phyloP scores from a whole-genome alignment of 64 coral and sea anemone species.

The Montipora efflorescens region DNA sequence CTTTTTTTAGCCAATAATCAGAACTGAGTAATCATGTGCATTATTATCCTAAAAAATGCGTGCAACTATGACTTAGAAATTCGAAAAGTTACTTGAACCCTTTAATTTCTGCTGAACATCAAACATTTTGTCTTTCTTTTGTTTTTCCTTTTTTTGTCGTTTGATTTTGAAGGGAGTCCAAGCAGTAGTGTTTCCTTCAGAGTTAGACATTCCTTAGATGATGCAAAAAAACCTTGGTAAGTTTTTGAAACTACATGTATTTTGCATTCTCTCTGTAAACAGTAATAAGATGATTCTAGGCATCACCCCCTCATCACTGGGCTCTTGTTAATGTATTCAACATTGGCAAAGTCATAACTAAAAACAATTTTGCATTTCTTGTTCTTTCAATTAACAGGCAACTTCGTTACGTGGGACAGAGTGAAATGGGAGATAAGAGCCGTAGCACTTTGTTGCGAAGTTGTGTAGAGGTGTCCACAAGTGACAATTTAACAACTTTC shows the following conservation, averaged over 20 bases:
- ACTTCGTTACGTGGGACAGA: constrained; percentile 93
- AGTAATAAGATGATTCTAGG: too few species aligned
- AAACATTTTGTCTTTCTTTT: neutral
- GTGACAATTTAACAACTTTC: constrained; percentile 91
- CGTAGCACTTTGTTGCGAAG: constrained; percentile 84
- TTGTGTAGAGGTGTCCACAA: constrained; percentile 92
- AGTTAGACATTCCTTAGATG: constrained; percentile 92
- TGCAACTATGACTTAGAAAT: too few species aligned
- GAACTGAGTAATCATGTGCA: too few species aligned
- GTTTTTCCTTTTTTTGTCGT: neutral
- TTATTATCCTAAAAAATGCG: too few species aligned
- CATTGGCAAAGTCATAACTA: too few species aligned
- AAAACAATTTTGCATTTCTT: neutral
- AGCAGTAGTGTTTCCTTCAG: constrained; percentile 73
- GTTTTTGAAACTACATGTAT: neutral
- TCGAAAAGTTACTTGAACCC: too few species aligned
- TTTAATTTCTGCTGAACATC: too few species aligned
- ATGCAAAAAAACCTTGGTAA: constrained; percentile 85
- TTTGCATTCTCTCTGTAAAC: too few species aligned
- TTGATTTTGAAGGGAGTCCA: constrained; percentile 30
- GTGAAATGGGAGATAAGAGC: constrained; percentile 97
- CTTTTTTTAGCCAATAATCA: too few species aligned
- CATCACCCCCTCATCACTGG: too few species aligned
- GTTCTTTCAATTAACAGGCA: constrained; percentile 63
- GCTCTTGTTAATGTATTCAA: too few species aligned